Conservation (phyloP, 2,888 invertebrate species). For the Cecidostiba fungosa region DNA sequence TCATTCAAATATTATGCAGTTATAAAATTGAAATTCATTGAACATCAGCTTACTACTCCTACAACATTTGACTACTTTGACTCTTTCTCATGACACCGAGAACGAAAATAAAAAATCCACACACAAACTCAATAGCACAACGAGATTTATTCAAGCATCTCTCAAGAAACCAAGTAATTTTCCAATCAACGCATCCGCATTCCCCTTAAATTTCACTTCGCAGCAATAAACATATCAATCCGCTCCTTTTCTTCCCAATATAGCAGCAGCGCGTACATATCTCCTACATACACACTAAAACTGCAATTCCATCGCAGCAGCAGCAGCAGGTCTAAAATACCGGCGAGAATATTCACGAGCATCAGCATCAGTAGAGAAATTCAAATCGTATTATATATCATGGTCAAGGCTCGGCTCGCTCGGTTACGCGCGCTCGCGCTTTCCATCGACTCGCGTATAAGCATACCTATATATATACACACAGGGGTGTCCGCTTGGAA, state of each 20-base stretch:
- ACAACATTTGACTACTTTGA: too few relatives aligned
- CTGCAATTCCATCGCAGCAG: neutral
- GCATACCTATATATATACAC: too few relatives aligned
- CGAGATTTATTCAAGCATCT: neutral
- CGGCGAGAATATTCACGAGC: neutral
- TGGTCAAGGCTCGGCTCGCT: constrained; percentile 40
- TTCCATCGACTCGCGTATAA: neutral
- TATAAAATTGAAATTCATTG: too few relatives aligned
- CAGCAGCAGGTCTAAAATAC: neutral
- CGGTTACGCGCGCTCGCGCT: constrained; percentile 4
- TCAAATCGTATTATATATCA: constrained; percentile 18
- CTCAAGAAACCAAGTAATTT: neutral
- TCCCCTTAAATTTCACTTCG: constrained; percentile 2
- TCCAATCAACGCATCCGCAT: constrained; percentile 2
- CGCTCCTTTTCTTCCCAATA: neutral
- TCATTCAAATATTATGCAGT: neutral
- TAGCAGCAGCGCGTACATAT: neutral
- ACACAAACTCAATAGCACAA: neutral
- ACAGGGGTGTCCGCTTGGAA: neutral
- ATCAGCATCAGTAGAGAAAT: constrained; percentile 33
- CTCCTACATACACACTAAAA: neutral
- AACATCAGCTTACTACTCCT: too few relatives aligned
- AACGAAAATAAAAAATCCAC: neutral
- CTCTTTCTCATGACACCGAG: too few relatives aligned
- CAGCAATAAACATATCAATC: constrained; percentile 15